Conservation (phyloP, 2,888 invertebrate species). For the Scaptomyza tumidula region DNA sequence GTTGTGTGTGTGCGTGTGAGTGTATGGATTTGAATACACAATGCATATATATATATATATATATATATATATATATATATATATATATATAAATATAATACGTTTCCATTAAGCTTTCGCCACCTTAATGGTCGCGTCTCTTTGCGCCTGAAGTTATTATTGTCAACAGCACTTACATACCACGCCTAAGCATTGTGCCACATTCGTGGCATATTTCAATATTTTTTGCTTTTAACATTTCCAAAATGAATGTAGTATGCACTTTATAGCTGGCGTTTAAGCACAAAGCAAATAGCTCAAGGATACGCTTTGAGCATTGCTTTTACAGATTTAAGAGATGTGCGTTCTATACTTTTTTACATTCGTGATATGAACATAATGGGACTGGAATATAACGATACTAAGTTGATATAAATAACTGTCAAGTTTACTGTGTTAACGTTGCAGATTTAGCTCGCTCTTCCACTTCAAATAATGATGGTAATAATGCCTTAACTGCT, state of each 20-base stretch:
- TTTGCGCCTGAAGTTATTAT: constrained; percentile 10
- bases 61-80: not conserved
- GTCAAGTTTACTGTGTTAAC: not conserved
- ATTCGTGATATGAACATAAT: not conserved
- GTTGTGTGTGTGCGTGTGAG: not conserved
- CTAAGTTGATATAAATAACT: not conserved
- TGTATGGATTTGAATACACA: constrained; percentile 3
- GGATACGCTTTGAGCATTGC: constrained; percentile 51
- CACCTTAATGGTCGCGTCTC: constrained; percentile 15
- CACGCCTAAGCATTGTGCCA: constrained; percentile 15
- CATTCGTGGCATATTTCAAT: constrained; percentile 21
- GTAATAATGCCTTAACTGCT: not conserved
- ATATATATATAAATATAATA: not conserved
- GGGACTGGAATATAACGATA: no score
- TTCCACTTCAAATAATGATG: not conserved
- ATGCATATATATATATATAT: not conserved
- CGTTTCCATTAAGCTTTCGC: constrained; percentile 6
- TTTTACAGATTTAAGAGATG: constrained; percentile 31
- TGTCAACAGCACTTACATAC: constrained; percentile 11
- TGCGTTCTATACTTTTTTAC: not conserved
- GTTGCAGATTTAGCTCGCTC: not conserved
- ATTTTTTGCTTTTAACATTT: constrained; percentile 9
- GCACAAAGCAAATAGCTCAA: constrained; percentile 44
- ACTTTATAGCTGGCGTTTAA: not conserved
- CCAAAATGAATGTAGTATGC: constrained; percentile 8